Evolutionary conservation across 1,140 invertebrate genomes (phyloP), one percentile per base, ranked within the genome.

Genomic region (Drosophila lacteicornis): DNA sequence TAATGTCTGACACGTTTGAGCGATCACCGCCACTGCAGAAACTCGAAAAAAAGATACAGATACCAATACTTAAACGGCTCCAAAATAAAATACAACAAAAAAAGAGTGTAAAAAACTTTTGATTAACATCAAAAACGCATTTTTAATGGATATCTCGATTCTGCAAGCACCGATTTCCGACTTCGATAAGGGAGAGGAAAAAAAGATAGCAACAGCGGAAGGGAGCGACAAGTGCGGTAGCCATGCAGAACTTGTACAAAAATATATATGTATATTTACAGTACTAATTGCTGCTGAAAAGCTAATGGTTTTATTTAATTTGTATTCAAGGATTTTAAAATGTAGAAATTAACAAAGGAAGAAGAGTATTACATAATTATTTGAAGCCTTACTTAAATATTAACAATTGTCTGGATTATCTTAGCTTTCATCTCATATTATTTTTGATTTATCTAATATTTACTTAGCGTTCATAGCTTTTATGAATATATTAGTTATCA

Each of bases 81-180:
- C n/a, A 25, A 60, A 66, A 27, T 25, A 59, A 43, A 43, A 65
- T 3, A 11, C 17, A 40, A 63, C 2, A 25, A 42, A 57, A 67
- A 58, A 58, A 78, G 42, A 62, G 36, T 30, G 40, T 63, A 76
- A 74, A 75, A 50, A 69, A 61, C 47, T 74, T 40, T 55, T 75
- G 53, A 86, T 86, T 82, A 85, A 75, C 75, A 85, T 86, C 82
- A 82, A 85, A 79, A 84, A 87, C 80, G 80, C 84, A 88, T 86
- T 70, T 69, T 79, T 56, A 69, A 73, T 78, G 67, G 11, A 42
- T 40, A 71, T 61, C 51, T 58, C 51, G 57, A 70, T 79, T 71
- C 76, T 77, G 66, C 50, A 50, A 66, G 49, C 57, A 56, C 40
- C 60, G 38, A 78, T 74, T 80, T 80, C 77, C 74, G 73, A 66